Base-by-base conservation (phyloP, 2,888 invertebrate species). In the Melolontha melolontha region DNA sequence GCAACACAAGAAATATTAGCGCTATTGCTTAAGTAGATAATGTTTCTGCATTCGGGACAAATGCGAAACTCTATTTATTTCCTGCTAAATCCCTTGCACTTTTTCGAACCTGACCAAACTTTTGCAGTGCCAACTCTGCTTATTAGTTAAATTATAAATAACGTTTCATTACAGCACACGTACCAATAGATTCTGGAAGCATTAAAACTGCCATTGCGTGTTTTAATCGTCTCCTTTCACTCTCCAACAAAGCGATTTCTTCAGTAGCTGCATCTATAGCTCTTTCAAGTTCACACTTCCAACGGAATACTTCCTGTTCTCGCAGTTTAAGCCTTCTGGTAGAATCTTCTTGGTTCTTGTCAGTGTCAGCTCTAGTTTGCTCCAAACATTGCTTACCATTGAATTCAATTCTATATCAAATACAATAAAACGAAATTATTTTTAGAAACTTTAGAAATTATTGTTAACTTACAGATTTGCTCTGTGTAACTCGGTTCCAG, bases 241-340 rank as follows among this genome's bases (percentile, higher is more conserved):
- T 87, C 81, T 92, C 92, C 70, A 92, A 82, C 22, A 86, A 80
- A 69, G 87, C 86, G 5, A 93, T 89, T 83, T 94, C 93, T 72
- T 91, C 88, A 0, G 89, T 87, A 72, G 91, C 89, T 0, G 89
- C 88, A 69, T 85, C 86, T 71, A 92, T 89, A 8, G 91, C 88
- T 66, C 87, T 86, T 77, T 92, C 92, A 17, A 94, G 84, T 76
- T 92, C 92, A 14, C 86, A 87, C 83, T 92, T 93, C 92, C 92
- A 93, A 74, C 90, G 87, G 75, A 89, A 89, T 64, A 94, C 85
- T 70, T 92, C 89, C 75, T 87, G 87, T 5, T 90, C 88, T 57
- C 93, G 88, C 71, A 87, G 88, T 63, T 87, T 87, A 14, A 93
- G 77, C 66, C 89, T 85, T 70, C 88, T 88, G 0, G 89, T 90